Conservation (phyloP, 2,888 invertebrate genomes). For the Drosophila mimica region DNA sequence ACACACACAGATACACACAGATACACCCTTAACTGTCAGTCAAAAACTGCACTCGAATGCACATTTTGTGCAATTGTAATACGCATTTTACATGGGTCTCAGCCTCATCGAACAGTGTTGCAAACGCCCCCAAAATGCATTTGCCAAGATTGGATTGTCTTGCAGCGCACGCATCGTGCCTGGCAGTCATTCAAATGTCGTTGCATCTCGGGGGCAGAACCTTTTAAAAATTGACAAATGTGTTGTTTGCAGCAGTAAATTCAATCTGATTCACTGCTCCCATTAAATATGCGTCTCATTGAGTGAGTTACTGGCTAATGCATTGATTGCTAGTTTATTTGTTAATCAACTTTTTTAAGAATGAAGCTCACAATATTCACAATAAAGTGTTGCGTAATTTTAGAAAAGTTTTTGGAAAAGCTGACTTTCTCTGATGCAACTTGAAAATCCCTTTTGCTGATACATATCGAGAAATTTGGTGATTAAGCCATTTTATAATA, state of each 20-base stretch:
- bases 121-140: conserved; percentile 15
- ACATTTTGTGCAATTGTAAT: conserved; percentile 61
- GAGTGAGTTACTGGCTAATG: background rate
- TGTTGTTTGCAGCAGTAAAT: background rate
- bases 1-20: background rate
- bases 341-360: background rate
- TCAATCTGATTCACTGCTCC: background rate
- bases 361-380: background rate
- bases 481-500: background rate
- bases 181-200: conserved; percentile 35
- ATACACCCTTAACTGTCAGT: conserved; percentile 54
- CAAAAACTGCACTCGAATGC: conserved; percentile 67
- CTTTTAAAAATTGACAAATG: conserved; percentile 3
- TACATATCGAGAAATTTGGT: background rate
- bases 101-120: conserved; percentile 51
- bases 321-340: background rate
- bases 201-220: conserved; percentile 11
- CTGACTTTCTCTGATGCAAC: background rate
- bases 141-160: conserved; percentile 33
- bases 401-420: background rate
- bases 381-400: background rate
- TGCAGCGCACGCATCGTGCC: conserved; percentile 19
- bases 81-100: conserved; percentile 49
- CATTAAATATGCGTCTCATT: background rate
- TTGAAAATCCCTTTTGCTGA: background rate